Evolutionary conservation across 2,888 invertebrate species (phyloP).

Genomic region (Endomychus coccineus): DNA sequence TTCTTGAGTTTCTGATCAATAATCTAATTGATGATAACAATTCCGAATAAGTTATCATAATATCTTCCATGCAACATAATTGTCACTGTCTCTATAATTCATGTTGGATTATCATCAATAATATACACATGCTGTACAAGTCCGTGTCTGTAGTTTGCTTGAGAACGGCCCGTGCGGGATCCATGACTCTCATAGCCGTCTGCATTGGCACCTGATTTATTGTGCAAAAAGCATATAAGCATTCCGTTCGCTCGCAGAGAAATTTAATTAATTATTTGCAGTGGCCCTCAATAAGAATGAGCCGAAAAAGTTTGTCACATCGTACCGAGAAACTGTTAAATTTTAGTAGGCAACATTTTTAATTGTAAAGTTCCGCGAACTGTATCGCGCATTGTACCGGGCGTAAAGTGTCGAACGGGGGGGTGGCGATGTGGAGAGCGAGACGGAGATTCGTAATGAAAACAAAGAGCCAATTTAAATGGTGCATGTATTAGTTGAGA

Average conservation of each 20-base stretch:
- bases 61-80: too few species aligned
- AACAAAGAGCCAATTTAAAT: constrained; percentile 39
- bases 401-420: background rate
- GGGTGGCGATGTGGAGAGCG: background rate
- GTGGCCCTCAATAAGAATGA: constrained; percentile 43
- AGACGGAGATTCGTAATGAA: constrained; percentile 30
- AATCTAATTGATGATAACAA: too few species aligned
- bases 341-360: constrained; percentile 36
- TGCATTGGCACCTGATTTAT: constrained; percentile 43
- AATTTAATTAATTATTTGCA: constrained; percentile 48
- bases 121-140: too few species aligned
- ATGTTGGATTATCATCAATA: too few species aligned
- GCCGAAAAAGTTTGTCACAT: constrained; percentile 41
- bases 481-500: constrained; percentile 32
- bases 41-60: too few species aligned
- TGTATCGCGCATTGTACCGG: constrained; percentile 5
- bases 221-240: constrained; percentile 40
- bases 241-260: constrained; percentile 40
- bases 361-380: constrained; percentile 40
- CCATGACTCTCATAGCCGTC: constrained; percentile 35
- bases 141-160: constrained; percentile 8
- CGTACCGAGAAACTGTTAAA: constrained; percentile 45
- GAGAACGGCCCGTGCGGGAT: constrained; percentile 38
- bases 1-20: too few species aligned
- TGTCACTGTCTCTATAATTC: too few species aligned